Evolutionary conservation across 2,113 vertebrate genomes (phyloP).

Genomic region (Pelecanoides urinatrix): DNA sequence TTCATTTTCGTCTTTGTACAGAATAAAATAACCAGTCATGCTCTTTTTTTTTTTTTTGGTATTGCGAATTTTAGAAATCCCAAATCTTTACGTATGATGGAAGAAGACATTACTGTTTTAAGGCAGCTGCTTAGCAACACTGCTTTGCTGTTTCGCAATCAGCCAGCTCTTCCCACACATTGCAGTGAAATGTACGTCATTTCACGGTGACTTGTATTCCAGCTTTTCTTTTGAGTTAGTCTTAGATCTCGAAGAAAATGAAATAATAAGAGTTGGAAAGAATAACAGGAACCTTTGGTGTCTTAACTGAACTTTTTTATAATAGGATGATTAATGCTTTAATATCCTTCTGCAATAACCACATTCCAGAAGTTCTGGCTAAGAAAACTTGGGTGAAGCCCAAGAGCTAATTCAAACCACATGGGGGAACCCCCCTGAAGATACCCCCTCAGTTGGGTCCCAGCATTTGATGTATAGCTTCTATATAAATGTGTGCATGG

Average conservation of each 20-base stretch:
- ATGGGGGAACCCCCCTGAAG: not conserved
- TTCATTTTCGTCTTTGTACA: not conserved
- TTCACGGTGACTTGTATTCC: conserved; percentile 30
- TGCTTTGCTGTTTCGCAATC: conserved; percentile 57
- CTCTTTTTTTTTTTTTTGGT: not conserved
- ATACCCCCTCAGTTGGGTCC: not conserved
- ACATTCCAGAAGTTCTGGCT: conserved; percentile 20
- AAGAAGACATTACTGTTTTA: conserved; percentile 33
- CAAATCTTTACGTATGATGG: not conserved
- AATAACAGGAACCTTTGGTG: conserved; percentile 20
- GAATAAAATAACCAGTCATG: not conserved
- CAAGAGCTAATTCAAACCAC: conserved; percentile 52
- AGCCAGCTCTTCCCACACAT: conserved; percentile 42
- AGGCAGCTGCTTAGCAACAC: conserved; percentile 60
- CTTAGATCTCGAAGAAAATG: conserved; percentile 37
- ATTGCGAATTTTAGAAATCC: not conserved
- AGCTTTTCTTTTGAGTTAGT: conserved; percentile 9
- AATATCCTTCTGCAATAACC: conserved; percentile 55
- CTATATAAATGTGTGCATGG: not conserved
- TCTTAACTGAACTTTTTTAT: conserved; percentile 12
- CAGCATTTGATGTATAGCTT: not conserved
- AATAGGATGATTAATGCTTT: conserved; percentile 52
- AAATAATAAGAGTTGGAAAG: conserved; percentile 27
- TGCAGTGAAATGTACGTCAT: conserved; percentile 45
- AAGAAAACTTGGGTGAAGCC: conserved; percentile 37